These are phyloP conservation scores for Homalodisca vitripennis DNA, from an alignment of 1,140 invertebrate species.

Conservation along the genomic window DNA sequence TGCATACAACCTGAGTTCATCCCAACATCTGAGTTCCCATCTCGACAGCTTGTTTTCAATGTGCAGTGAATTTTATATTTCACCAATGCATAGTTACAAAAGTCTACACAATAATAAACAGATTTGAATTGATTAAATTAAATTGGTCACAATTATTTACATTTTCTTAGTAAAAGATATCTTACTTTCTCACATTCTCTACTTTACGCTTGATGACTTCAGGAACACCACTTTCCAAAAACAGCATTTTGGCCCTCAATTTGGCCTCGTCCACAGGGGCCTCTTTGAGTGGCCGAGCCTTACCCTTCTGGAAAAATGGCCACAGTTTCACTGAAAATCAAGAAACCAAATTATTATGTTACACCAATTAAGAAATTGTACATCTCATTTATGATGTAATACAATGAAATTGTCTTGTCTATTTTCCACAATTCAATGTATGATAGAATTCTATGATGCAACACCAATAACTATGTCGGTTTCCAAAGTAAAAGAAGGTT, in stretches of 20 bases:
- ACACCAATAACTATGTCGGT: no score
- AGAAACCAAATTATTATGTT: neutral
- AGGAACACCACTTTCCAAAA: slow-evolving; percentile 22
- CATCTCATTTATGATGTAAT: no score
- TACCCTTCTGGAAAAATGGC: slow-evolving; percentile 13
- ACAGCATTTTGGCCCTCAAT: slow-evolving; percentile 13
- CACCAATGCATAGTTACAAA: neutral
- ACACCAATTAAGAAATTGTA: no score
- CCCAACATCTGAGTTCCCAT: no score
- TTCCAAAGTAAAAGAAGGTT: no score
- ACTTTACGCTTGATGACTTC: slow-evolving; percentile 20
- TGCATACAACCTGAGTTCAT: no score
- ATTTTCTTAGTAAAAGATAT: neutral
- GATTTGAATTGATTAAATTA: neutral
- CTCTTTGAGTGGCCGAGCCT: neutral
- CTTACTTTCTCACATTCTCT: slow-evolving; percentile 12
- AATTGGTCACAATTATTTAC: neutral
- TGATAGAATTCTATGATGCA: no score
- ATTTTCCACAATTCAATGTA: no score
- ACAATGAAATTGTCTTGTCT: no score
- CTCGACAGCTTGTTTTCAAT: neutral
- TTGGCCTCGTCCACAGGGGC: neutral
- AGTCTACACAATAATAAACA: neutral
- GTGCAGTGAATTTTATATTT: neutral
- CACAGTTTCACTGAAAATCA: slow-evolving; percentile 23